Base-by-base conservation (phyloP, 2,113 vertebrate genomes). In the Phaetusa simplex region DNA sequence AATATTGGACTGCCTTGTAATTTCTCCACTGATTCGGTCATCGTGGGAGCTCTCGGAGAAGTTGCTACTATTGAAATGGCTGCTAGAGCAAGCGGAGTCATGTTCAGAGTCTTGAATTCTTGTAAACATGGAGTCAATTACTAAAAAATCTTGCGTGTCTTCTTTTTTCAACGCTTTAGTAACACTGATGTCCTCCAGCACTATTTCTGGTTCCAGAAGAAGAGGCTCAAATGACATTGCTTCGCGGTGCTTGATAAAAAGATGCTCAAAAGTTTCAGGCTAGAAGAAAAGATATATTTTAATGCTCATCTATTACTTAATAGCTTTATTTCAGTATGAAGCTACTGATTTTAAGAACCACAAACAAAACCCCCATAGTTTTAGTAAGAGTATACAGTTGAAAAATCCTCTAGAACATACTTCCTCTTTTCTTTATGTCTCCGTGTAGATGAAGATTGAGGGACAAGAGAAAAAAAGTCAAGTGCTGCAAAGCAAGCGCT, bases 231-330 rank as follows among this genome's bases (percentile, higher is more conserved):
- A 97, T 19, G 98, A 93, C 53, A 97, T 92, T 19, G 97, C 98
- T 65, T 98, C 97, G 4, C 98, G 96, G 43, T 98, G 98, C 92
- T 96, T 98, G 97, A 97, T 90, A 92, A 99, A 99, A 88, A 99
- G 97, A 80, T 98, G 98, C 88, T 99, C 98, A 86, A 99, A 98
- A 21, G 98, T 98, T 94, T 99, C 99, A 82, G 98, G 97, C 99
- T 99, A 97, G 95, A 98, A 97, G 96, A 90, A 90, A 97, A 98
- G 78, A 98, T 11, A 97, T 3, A 86, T 95, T 98, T 97, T 91
- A 97, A 91, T 64, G 90, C 64, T 98, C 74, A 67, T 47, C 84
- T 73, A 12, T 88, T 29, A 67, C 36, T 82, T 69, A 65, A 66
- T 27, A 56, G 14, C 43, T 87, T 79, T 29, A 23, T 59, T 80